phyloP scores from a whole-genome alignment of 2,113 vertebrate genomes.

The Paedocypris sp. region DNA sequence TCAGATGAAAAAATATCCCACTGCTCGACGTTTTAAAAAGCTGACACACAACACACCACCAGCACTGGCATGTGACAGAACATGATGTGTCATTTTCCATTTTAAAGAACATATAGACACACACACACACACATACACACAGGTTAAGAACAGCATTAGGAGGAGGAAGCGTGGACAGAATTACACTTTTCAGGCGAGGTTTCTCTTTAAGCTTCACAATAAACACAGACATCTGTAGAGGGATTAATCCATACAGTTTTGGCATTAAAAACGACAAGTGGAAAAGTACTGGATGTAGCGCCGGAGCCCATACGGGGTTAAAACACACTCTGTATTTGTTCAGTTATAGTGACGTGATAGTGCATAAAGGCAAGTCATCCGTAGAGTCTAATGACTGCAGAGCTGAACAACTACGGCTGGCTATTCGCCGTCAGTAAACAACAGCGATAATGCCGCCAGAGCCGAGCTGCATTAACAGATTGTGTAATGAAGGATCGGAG shows the following conservation, averaged over 20 bases:
- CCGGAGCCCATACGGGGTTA: conserved; percentile 2
- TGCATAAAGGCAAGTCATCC: conserved; percentile 1
- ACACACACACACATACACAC: neutral
- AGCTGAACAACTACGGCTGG: neutral
- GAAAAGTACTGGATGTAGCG: conserved; percentile 2
- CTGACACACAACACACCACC: too few relatives aligned
- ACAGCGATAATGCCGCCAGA: neutral
- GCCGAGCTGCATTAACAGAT: neutral
- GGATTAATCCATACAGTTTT: neutral
- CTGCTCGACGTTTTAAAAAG: too few relatives aligned
- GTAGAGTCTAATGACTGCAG: neutral
- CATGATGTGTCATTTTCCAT: neutral
- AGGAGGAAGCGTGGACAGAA: neutral
- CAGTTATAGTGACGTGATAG: conserved; percentile 10
- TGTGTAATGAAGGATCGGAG: neutral
- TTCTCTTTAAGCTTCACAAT: neutral
- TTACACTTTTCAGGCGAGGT: neutral
- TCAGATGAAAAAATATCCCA: too few relatives aligned
- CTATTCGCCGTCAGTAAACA: neutral
- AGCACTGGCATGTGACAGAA: too few relatives aligned
- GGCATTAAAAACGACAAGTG: conserved; percentile 6
- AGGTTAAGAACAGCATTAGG: neutral
- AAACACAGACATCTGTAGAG: neutral
- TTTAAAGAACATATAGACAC: neutral
- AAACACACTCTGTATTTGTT: conserved; percentile 3